phyloP scores from a whole-genome alignment of 2,888 invertebrate species.

The Pachymerium ferrugineum region DNA sequence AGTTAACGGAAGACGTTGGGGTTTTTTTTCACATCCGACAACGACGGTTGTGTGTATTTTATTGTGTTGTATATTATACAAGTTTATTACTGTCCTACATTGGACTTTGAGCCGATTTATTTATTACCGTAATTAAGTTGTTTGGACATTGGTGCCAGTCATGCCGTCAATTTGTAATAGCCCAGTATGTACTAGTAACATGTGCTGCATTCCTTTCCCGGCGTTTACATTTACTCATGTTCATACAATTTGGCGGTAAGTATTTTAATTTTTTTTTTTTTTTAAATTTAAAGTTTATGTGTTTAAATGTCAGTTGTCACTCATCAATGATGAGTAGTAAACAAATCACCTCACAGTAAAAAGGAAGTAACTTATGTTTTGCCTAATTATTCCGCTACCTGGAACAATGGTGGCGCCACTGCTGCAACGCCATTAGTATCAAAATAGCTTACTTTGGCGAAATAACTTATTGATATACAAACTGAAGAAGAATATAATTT shows the following conservation, averaged over 20 bases:
- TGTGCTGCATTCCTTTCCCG: neutral
- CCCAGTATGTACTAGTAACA: neutral
- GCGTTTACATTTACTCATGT: neutral
- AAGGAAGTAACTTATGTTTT: too few species aligned
- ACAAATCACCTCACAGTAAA: too few species aligned
- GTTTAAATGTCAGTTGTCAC: neutral
- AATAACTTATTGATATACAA: too few species aligned
- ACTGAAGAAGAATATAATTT: too few species aligned
- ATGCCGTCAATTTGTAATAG: neutral
- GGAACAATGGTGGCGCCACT: too few species aligned
- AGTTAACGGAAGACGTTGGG: neutral
- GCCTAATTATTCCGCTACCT: too few species aligned
- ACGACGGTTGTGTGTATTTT: too few species aligned
- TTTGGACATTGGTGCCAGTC: neutral
- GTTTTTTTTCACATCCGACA: neutral
- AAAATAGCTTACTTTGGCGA: too few species aligned
- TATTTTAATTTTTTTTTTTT: neutral
- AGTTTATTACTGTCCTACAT: too few species aligned
- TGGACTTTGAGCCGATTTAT: neutral
- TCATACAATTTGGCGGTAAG: neutral
- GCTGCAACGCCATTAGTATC: too few species aligned
- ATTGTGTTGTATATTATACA: too few species aligned
- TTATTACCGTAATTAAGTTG: neutral
- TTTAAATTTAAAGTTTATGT: neutral
- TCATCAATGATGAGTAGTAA: too few species aligned